Conservation (phyloP, 2,888 invertebrate species). For the Torymus auratus region DNA sequence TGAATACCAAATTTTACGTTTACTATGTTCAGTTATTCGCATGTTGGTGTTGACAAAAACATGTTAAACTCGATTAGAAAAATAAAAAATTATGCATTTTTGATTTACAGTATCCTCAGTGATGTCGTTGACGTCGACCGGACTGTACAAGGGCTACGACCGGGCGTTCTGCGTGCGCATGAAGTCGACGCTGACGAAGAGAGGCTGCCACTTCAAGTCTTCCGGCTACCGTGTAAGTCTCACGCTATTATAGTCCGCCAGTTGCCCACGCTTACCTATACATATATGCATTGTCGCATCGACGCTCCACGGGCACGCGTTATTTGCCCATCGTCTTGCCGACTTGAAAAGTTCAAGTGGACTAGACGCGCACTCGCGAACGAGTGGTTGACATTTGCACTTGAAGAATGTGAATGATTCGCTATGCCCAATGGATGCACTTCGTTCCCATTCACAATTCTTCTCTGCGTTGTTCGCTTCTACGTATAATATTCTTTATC, state of each 20-base stretch:
- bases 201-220: conserved; percentile 97
- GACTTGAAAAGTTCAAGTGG: conserved; percentile 46
- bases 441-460: no score
- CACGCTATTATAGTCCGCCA: neutral
- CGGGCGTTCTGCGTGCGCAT: conserved; percentile 96
- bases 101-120: conserved; percentile 85
- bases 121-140: conserved; percentile 86
- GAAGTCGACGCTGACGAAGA: conserved; percentile 98
- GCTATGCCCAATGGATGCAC: no score
- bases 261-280: neutral
- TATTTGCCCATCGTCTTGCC: neutral
- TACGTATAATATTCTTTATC: no score
- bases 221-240: conserved; percentile 93
- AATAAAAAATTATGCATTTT: conserved; percentile 52
- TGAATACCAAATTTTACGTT: no score
- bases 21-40: no score
- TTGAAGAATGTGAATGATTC: neutral
- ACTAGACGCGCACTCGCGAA: conserved; percentile 28
- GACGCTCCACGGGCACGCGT: no score
- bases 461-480: no score
- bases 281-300: no score
- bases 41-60: no score
- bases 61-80: no score
- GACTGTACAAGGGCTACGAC: conserved; percentile 89
- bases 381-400: conserved; percentile 7